Percentiles rank a stretch among this genome's conserved stretches.
These are phyloP conservation scores for Cheilosia impressa DNA, from an alignment of 2,888 invertebrate genomes.

Conservation along the genomic window DNA sequence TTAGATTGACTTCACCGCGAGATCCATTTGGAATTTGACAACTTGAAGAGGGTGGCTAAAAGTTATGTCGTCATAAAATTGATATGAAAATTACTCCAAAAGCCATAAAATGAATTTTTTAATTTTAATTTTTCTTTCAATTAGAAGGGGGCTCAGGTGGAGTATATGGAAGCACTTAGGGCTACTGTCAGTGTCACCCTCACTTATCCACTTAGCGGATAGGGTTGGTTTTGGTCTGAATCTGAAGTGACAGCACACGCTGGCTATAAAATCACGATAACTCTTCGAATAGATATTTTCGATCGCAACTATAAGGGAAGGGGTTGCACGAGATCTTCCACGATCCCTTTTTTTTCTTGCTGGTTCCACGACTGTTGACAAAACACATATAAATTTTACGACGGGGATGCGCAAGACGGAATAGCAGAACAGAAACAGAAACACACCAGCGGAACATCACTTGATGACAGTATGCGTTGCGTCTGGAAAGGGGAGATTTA, in stretches of 20 bases:
- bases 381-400: conserved; percentile 62
- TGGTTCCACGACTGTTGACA: conserved; percentile 53
- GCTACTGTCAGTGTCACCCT: conserved; percentile 36
- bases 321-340: conserved; percentile 24
- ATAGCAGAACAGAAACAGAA: too few relatives aligned
- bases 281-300: conserved; percentile 57
- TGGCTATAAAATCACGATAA: conserved; percentile 70
- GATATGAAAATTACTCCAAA: conserved; percentile 62
- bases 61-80: conserved; percentile 71
- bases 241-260: conserved; percentile 73
- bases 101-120: conserved; percentile 16
- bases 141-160: conserved; percentile 49
- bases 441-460: conserved; percentile 30
- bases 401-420: conserved; percentile 28
- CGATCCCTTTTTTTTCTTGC: conserved; percentile 37
- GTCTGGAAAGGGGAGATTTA: conserved; percentile 58
- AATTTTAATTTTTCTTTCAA: not conserved
- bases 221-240: conserved; percentile 22
- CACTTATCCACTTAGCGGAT: conserved; percentile 41
- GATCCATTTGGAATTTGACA: conserved; percentile 62
- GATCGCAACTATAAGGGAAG: conserved; percentile 1
- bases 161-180: conserved; percentile 47
- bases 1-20: conserved; percentile 3
- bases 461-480: conserved; percentile 55
- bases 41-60: conserved; percentile 57